phyloP scores from a whole-genome alignment of 92 coral and sea anemone genomes.

The Palythoa grandis region DNA sequence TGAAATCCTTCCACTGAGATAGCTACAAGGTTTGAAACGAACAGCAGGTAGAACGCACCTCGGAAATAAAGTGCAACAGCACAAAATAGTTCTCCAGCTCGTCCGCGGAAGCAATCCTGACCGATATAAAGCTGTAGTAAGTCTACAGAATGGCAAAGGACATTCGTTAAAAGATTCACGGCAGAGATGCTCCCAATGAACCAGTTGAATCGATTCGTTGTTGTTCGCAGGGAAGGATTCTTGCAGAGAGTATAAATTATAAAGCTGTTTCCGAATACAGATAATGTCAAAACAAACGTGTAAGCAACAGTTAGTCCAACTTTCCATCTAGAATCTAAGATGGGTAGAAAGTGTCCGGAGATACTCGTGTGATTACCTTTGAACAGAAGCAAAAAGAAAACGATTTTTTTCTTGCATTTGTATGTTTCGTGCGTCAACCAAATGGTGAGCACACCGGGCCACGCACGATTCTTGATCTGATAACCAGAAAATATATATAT shows the following conservation, averaged over 20 bases:
- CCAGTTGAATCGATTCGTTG: conserved; percentile 17
- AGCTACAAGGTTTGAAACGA: not conserved
- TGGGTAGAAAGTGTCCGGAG: not conserved
- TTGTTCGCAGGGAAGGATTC: conserved; percentile 12
- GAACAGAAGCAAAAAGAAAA: not conserved
- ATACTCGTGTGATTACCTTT: conserved; percentile 18
- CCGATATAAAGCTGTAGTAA: conserved; percentile 20
- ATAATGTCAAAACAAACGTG: not conserved
- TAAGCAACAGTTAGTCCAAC: conserved; percentile 21
- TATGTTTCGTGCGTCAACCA: not conserved
- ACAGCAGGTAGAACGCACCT: conserved; percentile 16
- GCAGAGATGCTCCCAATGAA: not conserved
- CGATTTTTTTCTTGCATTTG: not conserved
- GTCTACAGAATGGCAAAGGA: not conserved
- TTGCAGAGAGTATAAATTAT: not conserved
- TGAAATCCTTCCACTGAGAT: conserved; percentile 24
- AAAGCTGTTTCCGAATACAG: conserved; percentile 23
- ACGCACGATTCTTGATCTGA: too few relatives aligned
- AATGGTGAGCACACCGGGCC: not conserved
- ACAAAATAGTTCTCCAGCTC: not conserved
- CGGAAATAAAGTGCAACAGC: conserved; percentile 4
- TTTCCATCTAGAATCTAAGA: not conserved
- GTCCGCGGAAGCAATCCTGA: conserved; percentile 21
- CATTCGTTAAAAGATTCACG: conserved; percentile 26
- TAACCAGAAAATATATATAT: too few relatives aligned